phyloP scores from a whole-genome alignment of 2,113 vertebrate species.

The Apteryx mantelli region DNA sequence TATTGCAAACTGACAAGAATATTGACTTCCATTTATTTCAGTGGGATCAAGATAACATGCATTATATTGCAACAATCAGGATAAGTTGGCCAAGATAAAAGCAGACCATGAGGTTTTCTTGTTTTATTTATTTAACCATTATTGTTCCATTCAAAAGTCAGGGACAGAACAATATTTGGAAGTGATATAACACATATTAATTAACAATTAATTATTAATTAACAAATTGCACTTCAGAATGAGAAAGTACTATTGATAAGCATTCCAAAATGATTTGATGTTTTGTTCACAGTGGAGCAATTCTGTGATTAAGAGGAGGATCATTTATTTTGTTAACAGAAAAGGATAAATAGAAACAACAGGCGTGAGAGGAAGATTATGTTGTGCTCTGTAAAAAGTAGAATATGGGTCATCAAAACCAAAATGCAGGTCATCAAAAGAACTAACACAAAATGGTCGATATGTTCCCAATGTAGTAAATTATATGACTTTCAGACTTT shows the following conservation, averaged over 20 bases:
- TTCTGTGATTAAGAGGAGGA: background rate
- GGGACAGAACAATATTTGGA: conserved; percentile 3
- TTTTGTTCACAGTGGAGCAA: background rate
- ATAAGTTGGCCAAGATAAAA: conserved; percentile 3
- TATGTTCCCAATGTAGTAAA: background rate
- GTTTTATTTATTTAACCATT: conserved; percentile 5
- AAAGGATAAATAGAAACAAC: background rate
- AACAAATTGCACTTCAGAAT: background rate
- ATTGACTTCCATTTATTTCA: background rate
- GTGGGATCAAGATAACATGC: background rate
- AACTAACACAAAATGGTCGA: background rate
- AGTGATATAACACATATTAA: background rate
- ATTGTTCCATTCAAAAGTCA: background rate
- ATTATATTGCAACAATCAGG: conserved; percentile 2
- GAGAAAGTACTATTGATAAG: background rate
- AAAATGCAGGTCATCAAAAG: background rate
- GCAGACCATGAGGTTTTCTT: background rate
- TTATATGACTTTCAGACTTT: background rate
- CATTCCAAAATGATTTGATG: background rate
- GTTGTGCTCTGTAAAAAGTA: background rate
- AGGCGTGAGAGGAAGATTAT: background rate
- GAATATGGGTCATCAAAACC: background rate
- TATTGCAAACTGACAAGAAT: background rate
- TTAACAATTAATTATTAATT: conserved; percentile 19
- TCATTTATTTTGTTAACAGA: background rate